These are phyloP conservation scores for Entomyzon cyanotis DNA, from an alignment of 2,113 vertebrate genomes.

Conservation along the genomic window DNA sequence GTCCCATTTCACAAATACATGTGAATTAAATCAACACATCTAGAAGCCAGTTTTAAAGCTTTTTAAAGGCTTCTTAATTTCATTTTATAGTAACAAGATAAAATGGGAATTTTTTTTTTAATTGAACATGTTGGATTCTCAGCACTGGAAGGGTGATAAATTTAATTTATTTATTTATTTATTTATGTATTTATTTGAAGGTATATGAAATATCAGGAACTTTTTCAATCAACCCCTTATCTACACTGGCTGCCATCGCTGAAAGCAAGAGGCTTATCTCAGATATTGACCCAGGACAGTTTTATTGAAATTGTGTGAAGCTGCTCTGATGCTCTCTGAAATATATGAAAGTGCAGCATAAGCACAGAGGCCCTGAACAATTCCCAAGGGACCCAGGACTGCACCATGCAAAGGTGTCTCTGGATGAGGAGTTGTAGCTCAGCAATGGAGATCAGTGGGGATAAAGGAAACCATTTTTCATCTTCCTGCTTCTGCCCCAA, in stretches of 20 bases:
- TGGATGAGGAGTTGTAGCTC: not conserved
- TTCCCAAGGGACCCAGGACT: fast-evolving
- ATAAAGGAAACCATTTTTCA: not conserved
- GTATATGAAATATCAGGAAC: not conserved
- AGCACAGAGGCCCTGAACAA: not conserved
- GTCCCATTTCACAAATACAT: not conserved
- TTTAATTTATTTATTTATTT: not conserved
- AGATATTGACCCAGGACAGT: not conserved
- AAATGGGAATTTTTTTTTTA: not conserved
- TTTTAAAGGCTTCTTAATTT: constrained; percentile 17
- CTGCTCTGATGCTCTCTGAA: not conserved
- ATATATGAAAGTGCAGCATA: not conserved
- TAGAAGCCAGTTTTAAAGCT: not conserved
- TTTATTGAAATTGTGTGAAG: not conserved
- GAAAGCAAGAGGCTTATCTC: not conserved
- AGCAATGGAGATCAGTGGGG: not conserved
- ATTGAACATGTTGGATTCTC: not conserved
- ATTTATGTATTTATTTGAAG: not conserved
- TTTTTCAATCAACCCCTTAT: constrained; percentile 8
- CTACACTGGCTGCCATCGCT: not conserved
- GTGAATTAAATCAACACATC: not conserved
- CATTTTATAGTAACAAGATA: not conserved
- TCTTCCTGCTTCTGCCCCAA: not conserved
- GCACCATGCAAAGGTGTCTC: constrained; percentile 4
- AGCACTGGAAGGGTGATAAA: not conserved